These are phyloP conservation scores for Buphagus erythrorhynchus DNA, from an alignment of 2,797 vertebrate species.

Conservation along the genomic window DNA sequence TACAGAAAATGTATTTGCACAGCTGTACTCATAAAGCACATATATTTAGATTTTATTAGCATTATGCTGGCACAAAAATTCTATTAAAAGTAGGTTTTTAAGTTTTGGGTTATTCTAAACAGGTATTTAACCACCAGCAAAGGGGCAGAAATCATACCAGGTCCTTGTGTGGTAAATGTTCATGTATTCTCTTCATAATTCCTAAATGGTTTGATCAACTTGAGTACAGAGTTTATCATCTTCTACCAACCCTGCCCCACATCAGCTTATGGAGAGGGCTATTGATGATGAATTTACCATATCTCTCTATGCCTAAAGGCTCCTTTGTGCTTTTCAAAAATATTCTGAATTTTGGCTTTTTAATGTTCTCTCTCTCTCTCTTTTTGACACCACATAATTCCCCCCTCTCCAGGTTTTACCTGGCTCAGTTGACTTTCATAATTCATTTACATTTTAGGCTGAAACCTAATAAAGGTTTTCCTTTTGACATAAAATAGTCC, in stretches of 20 bases:
- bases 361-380: neutral
- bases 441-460: neutral
- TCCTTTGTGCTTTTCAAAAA: neutral
- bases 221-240: neutral
- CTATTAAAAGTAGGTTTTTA: neutral
- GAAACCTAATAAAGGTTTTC: neutral
- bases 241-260: neutral
- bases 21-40: slow-evolving; percentile 19
- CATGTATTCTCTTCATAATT: neutral
- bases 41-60: slow-evolving; percentile 10
- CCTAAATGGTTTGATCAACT: neutral
- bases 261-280: neutral
- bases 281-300: neutral
- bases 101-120: neutral
- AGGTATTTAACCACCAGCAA: slow-evolving; percentile 8
- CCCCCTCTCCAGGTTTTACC: neutral
- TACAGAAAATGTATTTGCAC: slow-evolving; percentile 30
- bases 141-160: neutral
- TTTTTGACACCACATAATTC: neutral
- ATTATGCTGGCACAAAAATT: slow-evolving; percentile 8
- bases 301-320: neutral
- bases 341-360: neutral
- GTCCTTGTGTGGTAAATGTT: neutral
- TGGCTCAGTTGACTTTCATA: neutral
- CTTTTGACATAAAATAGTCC: neutral